Percentiles rank a stretch among this genome's conserved stretches.
These are phyloP conservation scores for Ctenopoma kingsleyae DNA, from an alignment of 2,797 vertebrate genomes.

Conservation along the genomic window DNA sequence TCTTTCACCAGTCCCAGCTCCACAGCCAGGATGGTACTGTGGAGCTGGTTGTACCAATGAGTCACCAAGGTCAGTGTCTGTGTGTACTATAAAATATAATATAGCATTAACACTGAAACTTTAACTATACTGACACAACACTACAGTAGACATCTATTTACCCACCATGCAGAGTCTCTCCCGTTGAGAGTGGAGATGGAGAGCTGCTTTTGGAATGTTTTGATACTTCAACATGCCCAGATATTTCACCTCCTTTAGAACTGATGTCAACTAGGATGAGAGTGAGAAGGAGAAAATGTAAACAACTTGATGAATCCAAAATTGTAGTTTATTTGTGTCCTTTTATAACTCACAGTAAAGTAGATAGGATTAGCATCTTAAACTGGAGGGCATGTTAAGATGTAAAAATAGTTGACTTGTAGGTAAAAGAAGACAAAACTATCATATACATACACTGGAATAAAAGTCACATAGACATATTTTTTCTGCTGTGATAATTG, in stretches of 20 bases:
- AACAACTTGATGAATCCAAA: background rate
- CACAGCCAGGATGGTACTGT: slow-evolving; percentile 80
- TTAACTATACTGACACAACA: background rate
- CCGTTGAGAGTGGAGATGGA: slow-evolving; percentile 81
- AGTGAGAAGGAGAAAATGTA: slow-evolving; percentile 6
- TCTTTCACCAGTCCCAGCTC: slow-evolving; percentile 75
- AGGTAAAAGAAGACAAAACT: background rate
- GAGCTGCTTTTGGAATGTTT: slow-evolving; percentile 80
- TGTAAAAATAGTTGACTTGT: background rate
- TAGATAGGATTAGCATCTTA: slow-evolving; percentile 5
- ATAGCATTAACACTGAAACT: background rate
- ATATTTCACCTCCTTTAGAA: slow-evolving; percentile 85
- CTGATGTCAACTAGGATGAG: slow-evolving; percentile 77
- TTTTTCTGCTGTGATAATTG: background rate
- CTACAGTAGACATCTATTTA: background rate
- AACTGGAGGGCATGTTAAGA: slow-evolving; percentile 10
- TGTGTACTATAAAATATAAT: slow-evolving; percentile 65
- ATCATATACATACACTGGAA: background rate
- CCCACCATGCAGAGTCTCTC: slow-evolving; percentile 82
- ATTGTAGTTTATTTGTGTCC: background rate
- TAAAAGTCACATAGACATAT: background rate
- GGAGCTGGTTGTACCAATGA: slow-evolving; percentile 84
- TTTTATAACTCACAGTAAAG: background rate
- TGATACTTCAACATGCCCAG: slow-evolving; percentile 81
- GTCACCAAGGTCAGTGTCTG: slow-evolving; percentile 81